Evolutionary conservation across 2,888 invertebrate genomes (phyloP).

Genomic region (Eumerus sabulonum): DNA sequence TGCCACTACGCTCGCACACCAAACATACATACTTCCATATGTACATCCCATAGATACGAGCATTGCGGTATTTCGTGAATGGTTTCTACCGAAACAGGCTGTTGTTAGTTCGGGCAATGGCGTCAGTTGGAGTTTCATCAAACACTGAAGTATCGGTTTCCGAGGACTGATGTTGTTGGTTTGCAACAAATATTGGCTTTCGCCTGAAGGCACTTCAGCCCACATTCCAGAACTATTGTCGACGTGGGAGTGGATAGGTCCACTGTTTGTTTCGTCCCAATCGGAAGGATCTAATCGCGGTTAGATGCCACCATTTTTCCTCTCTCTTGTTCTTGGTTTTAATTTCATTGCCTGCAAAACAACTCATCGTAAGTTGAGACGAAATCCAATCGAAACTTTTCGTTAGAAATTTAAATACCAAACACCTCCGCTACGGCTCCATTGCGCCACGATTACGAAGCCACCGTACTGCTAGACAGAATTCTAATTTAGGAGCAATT

Average conservation of each 20-base stretch:
- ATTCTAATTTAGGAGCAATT: constrained; percentile 51
- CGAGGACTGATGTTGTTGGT: neutral
- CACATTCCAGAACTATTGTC: neutral
- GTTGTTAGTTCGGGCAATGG: neutral
- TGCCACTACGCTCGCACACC: neutral
- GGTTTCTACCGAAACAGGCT: constrained; percentile 2
- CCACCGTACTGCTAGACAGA: constrained; percentile 1
- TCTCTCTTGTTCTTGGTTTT: too few species aligned
- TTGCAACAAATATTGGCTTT: constrained; percentile 21
- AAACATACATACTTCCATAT: neutral
- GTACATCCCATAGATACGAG: constrained; percentile 24
- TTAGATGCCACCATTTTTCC: neutral
- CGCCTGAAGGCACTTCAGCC: neutral
- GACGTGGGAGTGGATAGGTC: too few species aligned
- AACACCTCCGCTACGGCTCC: constrained; percentile 22
- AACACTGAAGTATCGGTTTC: constrained; percentile 14
- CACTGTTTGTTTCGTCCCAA: neutral
- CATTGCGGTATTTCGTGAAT: constrained; percentile 30
- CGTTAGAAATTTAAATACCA: constrained; percentile 48
- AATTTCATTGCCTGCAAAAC: neutral
- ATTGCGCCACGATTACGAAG: neutral
- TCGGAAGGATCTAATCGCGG: neutral
- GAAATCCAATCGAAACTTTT: constrained; percentile 51
- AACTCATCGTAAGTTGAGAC: too few species aligned
- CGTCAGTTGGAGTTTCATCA: constrained; percentile 27